phyloP scores from a whole-genome alignment of 2,797 vertebrate species.

The Microcaecilia unicolor region DNA sequence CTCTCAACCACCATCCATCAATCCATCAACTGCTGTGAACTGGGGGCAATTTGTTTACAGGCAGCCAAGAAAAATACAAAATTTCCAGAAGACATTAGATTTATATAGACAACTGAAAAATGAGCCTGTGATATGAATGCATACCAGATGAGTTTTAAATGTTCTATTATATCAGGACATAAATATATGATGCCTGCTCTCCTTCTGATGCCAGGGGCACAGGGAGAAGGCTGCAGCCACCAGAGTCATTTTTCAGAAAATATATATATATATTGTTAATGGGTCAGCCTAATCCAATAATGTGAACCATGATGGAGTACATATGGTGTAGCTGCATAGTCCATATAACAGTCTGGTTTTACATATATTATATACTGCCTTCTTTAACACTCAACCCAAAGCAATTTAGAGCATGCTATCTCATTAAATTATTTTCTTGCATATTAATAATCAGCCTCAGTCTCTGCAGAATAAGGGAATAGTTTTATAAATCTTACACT shows the following conservation, averaged over 20 bases:
- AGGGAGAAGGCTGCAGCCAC: constrained; percentile 35
- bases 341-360: too few species aligned
- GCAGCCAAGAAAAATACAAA: constrained; percentile 53
- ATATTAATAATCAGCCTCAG: too few species aligned
- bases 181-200: constrained; percentile 54
- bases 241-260: constrained; percentile 35
- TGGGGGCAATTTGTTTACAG: constrained; percentile 52
- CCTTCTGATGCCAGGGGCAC: constrained; percentile 47
- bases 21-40: constrained; percentile 37
- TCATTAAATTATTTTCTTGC: too few species aligned
- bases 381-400: too few species aligned
- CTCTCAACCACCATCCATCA: constrained; percentile 25
- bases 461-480: too few species aligned
- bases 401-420: too few species aligned
- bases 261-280: constrained; percentile 6
- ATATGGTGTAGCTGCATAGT: too few species aligned
- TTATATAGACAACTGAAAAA: constrained; percentile 57
- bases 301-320: too few species aligned
- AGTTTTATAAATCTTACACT: too few species aligned
- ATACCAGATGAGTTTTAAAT: constrained; percentile 54
- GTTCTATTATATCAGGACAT: constrained; percentile 54
- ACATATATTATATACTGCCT: too few species aligned
- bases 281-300: constrained; percentile 16
- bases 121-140: constrained; percentile 33
- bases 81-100: constrained; percentile 49